A percentile compares a stretch with the other conserved stretches of the same genome.
These are phyloP conservation scores for Neria commutata DNA, from an alignment of 2,888 invertebrate species.

Conservation along the genomic window DNA sequence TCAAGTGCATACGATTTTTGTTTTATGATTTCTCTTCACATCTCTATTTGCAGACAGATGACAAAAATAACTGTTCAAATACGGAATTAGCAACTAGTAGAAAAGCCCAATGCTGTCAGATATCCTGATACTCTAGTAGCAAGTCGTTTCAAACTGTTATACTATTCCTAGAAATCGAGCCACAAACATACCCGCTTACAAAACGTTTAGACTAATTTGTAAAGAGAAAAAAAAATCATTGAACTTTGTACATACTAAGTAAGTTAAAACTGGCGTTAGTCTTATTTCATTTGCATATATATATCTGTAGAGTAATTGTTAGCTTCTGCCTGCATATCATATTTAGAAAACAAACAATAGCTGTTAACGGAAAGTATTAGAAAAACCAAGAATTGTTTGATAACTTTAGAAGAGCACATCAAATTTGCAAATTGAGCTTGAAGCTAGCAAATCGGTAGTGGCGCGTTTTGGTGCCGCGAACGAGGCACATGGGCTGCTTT, in stretches of 20 bases:
- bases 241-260: no score
- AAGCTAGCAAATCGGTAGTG: conserved; percentile 71
- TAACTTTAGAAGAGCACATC: not conserved
- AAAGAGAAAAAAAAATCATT: no score
- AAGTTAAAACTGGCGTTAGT: no score
- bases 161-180: not conserved
- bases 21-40: conserved; percentile 21
- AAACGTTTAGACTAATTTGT: no score
- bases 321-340: no score
- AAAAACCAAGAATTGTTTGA: no score
- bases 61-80: conserved; percentile 34
- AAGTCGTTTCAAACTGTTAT: not conserved
- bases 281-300: no score
- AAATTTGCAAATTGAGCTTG: conserved; percentile 54
- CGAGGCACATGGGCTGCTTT: conserved; percentile 63
- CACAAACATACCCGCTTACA: not conserved
- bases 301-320: no score
- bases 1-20: no score
- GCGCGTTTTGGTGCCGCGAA: conserved; percentile 71
- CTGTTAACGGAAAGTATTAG: no score
- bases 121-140: conserved; percentile 53
- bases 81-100: conserved; percentile 36
- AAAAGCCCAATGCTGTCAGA: conserved; percentile 52
- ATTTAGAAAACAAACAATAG: no score
- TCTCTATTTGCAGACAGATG: conserved; percentile 52